Base-by-base conservation (phyloP, 2,797 vertebrate species). In the Anguilla pacifica region DNA sequence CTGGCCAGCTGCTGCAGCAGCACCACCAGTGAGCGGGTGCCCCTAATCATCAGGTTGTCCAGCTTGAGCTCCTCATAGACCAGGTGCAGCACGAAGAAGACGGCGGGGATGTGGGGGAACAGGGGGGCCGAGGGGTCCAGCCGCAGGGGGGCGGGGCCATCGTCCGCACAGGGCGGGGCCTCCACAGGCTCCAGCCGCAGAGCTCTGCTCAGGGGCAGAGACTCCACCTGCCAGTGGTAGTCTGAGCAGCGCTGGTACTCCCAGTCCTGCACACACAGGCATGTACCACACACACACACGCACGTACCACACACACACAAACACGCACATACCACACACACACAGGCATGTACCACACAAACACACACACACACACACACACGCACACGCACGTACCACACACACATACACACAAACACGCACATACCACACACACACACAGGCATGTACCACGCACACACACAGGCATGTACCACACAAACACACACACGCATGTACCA, bases 31-130 rank as follows among this genome's bases (percentile, higher is more conserved):
- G 96, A 97, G 10, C 95, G 96, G 59, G 98, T 96, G 64, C 96
- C 96, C 22, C 97, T 97, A 89, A 97, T 95, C 96, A 99, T 98
- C 9, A 99, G 95, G 89, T 97, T 97, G 6, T 99, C 98, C 92
- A 99, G 95, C 90, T 98, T 98, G 85, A 99, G 95, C 90, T 99
- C 98, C 92, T 99, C 98, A 0, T 99, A 99, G 70, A 99, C 95
- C 88, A 99, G 95, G 91, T 99, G 98, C 88, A 99, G 97, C 31
- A 98, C 97, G 90, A 97, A 98, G 94, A 99, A 99, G 87, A 99
- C 96, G 43, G 97, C 95, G 46, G 99, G 98, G 77, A 99, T 96
- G 90, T 99, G 97, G 88, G 95, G 92, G 91, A 99, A 99, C 83
- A 99, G 97, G 51, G 97, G 96, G 2, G 98, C 97, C 6, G 97